These are phyloP conservation scores for Ladona fulva DNA, from an alignment of 1,140 invertebrate genomes.

Conservation along the genomic window DNA sequence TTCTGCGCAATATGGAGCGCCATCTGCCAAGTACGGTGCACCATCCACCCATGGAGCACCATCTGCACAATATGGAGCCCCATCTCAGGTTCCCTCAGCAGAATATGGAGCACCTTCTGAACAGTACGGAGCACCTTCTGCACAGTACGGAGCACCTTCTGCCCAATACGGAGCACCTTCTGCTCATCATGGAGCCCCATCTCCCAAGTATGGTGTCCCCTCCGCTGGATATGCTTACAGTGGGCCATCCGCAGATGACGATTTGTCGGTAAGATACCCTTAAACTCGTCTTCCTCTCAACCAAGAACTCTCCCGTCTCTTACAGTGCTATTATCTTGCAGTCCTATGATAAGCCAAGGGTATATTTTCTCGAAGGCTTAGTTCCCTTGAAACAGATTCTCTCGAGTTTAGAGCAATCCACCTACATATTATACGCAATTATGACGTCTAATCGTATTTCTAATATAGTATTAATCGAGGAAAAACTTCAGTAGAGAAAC, in stretches of 20 bases:
- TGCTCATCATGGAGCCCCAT: not conserved
- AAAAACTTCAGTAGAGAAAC: too few relatives aligned
- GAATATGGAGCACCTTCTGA: slow-evolving; percentile 14
- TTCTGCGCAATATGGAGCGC: not conserved
- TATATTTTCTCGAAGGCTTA: too few relatives aligned
- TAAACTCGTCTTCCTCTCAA: too few relatives aligned
- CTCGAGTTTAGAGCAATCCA: too few relatives aligned
- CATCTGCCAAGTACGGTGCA: not conserved
- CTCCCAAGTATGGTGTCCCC: not conserved
- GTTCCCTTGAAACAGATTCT: too few relatives aligned
- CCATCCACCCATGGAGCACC: slow-evolving; percentile 16
- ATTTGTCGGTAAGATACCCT: slow-evolving; percentile 11
- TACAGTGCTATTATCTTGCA: too few relatives aligned
- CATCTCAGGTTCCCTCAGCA: slow-evolving; percentile 9
- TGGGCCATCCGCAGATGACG: not conserved
- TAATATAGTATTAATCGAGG: too few relatives aligned
- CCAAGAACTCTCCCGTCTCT: too few relatives aligned
- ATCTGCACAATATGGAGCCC: not conserved
- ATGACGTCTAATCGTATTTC: too few relatives aligned
- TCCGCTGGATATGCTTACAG: not conserved
- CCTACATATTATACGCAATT: too few relatives aligned
- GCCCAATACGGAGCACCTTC: not conserved
- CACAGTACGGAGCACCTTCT: not conserved
- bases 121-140: slow-evolving; percentile 18
- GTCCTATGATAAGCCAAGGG: too few relatives aligned